Evolutionary conservation across 2,888 invertebrate species (phyloP).

Genomic region (Drosophila borealis): DNA sequence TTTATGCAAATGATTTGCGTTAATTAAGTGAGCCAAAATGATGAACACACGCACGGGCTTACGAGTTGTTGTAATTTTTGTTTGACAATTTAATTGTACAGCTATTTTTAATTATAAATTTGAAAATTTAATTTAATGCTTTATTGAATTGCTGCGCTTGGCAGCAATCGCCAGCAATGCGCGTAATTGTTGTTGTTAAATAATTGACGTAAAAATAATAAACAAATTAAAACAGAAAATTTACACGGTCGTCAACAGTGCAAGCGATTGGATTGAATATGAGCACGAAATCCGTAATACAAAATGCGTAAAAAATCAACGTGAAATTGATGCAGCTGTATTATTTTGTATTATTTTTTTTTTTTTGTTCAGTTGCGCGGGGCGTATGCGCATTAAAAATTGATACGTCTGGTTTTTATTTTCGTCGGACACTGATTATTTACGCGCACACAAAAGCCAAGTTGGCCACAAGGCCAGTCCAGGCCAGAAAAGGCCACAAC

Average conservation of each 20-base stretch:
- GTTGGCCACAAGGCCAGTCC: slow-evolving; percentile 18
- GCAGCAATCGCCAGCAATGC: background rate
- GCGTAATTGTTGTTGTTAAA: slow-evolving; percentile 25
- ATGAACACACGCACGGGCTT: slow-evolving; percentile 16
- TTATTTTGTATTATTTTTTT: background rate
- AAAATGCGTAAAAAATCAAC: slow-evolving; percentile 36
- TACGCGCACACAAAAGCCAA: slow-evolving; percentile 12
- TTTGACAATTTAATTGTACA: slow-evolving; percentile 61
- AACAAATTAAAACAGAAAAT: slow-evolving; percentile 59
- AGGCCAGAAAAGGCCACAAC: slow-evolving; percentile 5
- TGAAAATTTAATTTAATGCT: slow-evolving; percentile 55
- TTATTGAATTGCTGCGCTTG: slow-evolving; percentile 28
- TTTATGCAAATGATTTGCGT: slow-evolving; percentile 47
- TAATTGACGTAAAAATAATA: slow-evolving; percentile 57
- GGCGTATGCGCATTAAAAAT: slow-evolving; percentile 53
- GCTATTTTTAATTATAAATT: slow-evolving; percentile 60
- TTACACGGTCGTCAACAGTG: slow-evolving; percentile 3
- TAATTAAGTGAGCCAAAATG: slow-evolving; percentile 64
- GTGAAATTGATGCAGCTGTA: slow-evolving; percentile 15
- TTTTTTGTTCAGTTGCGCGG: slow-evolving; percentile 18
- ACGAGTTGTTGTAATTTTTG: slow-evolving; percentile 23
- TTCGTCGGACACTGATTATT: slow-evolving; percentile 27
- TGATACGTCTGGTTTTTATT: slow-evolving; percentile 29
- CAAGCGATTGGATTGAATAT: slow-evolving; percentile 5
- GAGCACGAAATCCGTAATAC: background rate